A percentile compares a stretch with the other conserved stretches of the same genome.
Conservation (phyloP, 1,140 invertebrate genomes). For the Aphelinus certus region DNA sequence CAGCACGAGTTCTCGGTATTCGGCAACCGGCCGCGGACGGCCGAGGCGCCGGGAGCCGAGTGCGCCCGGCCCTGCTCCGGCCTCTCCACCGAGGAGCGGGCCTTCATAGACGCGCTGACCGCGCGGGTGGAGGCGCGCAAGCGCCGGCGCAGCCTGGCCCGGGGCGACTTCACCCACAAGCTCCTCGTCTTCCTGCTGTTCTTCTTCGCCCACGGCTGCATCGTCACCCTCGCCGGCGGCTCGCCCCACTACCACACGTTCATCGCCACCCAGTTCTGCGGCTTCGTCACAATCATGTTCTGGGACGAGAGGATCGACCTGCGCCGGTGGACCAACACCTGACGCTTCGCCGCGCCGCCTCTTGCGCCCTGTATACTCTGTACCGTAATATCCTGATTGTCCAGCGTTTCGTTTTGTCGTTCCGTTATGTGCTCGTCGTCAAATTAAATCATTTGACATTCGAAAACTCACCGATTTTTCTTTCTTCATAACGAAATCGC, state of each 20-base stretch:
- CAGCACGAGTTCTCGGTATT: background rate
- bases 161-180: background rate
- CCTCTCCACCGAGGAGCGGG: constrained; percentile 10
- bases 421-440: no score
- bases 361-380: no score
- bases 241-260: constrained; percentile 49
- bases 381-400: no score
- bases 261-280: constrained; percentile 55
- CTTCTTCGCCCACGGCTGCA: constrained; percentile 14
- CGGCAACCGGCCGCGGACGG: background rate
- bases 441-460: no score
- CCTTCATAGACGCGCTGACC: constrained; percentile 2
- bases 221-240: background rate
- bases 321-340: no score
- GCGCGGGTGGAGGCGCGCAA: background rate
- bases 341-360: no score
- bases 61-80: background rate
- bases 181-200: constrained; percentile 13
- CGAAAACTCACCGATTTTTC: no score
- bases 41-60: background rate
- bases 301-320: constrained; percentile 40
- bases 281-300: constrained; percentile 53
- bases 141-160: background rate
- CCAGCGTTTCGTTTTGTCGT: no score
- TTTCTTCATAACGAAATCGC: no score